Base-by-base conservation (phyloP, 1,140 invertebrate genomes). In the Zaprionus lachaisei region DNA sequence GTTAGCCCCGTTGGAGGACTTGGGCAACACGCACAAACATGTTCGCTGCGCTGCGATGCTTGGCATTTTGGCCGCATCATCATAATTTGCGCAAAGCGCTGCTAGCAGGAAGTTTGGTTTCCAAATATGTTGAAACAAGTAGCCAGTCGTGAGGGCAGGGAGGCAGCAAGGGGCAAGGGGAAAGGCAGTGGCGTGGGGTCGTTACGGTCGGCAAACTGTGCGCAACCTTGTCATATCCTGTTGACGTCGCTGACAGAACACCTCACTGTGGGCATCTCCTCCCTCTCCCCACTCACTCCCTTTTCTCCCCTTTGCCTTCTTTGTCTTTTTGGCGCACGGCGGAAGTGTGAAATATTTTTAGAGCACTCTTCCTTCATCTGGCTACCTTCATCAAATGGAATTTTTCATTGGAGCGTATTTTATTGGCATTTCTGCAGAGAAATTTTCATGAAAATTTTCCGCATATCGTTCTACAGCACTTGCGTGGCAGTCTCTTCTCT, bases 311-410 rank as follows among this genome's bases (percentile, higher is more conserved):
- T 24, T 4, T 77, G 34, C 60, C 7, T 44, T 20, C 38, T 17
- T 57, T 47, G 41, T 24, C 20, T 47, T n/a, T n/a, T 49, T 28
- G 41, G 34, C 41, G 26, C 24, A 24, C 34, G 64, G 62, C 81
- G 84, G 84, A 89, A 87, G 84, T 84, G 84, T 87, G 81, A 87
- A 87, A 87, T 87, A 87, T 81, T 87, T 87, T 70, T 77, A 71
- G 72, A 72, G 58, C 55, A 55, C 63, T 55, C 65, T 62, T 69
- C 74, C 47, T 69, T 78, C 38, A 54, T 51, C 47, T 47, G 26
- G 20, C 24, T 83, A 66, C 77, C 71, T 60, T 83, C 54, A 68
- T 61, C 78, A 56, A 72, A 79, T 84, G 84, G 84, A 87, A 87
- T 87, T 87, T 84, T 81, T 58, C 85, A 69, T 44, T 78, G 31